These are phyloP conservation scores for Heterodera filipjevi DNA, from an alignment of 2,888 invertebrate genomes.

Conservation along the genomic window DNA sequence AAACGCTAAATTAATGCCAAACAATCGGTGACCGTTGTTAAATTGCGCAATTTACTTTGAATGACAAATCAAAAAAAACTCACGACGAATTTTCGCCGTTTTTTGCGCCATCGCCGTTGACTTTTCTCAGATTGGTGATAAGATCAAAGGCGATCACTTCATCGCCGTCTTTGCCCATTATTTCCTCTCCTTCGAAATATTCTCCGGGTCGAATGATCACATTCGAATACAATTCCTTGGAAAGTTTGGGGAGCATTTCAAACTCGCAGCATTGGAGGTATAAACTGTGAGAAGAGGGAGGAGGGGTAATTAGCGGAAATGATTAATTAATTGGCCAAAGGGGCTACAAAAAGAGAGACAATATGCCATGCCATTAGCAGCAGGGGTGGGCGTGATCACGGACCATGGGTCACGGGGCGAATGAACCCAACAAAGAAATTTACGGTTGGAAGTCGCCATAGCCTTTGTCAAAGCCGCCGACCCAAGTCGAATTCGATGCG, in stretches of 20 bases:
- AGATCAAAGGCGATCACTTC: slow-evolving; percentile 49
- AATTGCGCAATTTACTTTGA: too few relatives aligned
- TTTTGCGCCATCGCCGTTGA: slow-evolving; percentile 27
- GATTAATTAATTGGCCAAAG: not conserved
- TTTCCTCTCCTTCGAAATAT: slow-evolving; percentile 54
- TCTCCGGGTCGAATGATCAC: slow-evolving; percentile 50
- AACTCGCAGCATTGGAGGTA: slow-evolving; percentile 62
- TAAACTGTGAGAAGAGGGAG: slow-evolving; percentile 32
- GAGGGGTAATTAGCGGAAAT: not conserved
- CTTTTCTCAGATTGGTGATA: slow-evolving; percentile 46
- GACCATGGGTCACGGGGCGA: too few relatives aligned
- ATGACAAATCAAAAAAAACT: slow-evolving; percentile 3
- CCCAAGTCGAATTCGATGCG: slow-evolving; percentile 45
- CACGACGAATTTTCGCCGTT: slow-evolving; percentile 36
- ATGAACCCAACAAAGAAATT: slow-evolving; percentile 32
- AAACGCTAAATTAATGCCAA: slow-evolving; percentile 34
- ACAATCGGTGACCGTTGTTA: slow-evolving; percentile 1
- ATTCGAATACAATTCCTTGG: slow-evolving; percentile 52
- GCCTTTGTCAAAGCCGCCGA: slow-evolving; percentile 51
- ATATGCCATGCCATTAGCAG: too few relatives aligned
- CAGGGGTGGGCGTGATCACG: too few relatives aligned
- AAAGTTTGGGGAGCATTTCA: slow-evolving; percentile 50
- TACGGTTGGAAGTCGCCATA: slow-evolving; percentile 53
- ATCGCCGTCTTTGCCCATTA: slow-evolving; percentile 46
- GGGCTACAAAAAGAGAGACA: too few relatives aligned